These are phyloP conservation scores for Acromyrmex charruanus DNA, from an alignment of 1,140 invertebrate genomes.

Conservation along the genomic window DNA sequence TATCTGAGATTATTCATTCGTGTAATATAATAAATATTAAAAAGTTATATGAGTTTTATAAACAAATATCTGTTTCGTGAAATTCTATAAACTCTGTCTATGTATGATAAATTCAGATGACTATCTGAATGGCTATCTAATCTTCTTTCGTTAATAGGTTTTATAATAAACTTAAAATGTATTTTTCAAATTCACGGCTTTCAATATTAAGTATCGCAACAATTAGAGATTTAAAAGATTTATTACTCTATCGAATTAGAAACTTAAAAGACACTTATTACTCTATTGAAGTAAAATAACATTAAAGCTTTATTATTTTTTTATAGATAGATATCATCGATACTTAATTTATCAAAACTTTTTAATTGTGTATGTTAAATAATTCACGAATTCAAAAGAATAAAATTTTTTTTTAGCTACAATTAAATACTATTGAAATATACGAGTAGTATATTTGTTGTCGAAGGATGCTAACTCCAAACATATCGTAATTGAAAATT, in stretches of 20 bases:
- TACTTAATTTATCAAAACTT: background rate
- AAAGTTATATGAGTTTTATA: background rate
- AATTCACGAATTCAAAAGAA: background rate
- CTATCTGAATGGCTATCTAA: background rate
- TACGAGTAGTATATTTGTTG: too few species aligned
- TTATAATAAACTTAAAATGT: background rate
- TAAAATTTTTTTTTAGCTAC: background rate
- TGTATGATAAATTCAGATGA: background rate
- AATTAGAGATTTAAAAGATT: background rate
- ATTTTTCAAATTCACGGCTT: background rate
- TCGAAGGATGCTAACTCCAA: background rate
- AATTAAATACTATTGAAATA: too few species aligned
- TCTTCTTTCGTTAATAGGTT: background rate
- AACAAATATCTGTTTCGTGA: background rate
- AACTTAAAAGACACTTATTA: background rate
- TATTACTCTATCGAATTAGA: background rate
- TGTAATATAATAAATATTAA: conserved; percentile 8
- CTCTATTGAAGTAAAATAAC: too few species aligned
- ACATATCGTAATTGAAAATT: background rate
- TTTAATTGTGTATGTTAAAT: conserved; percentile 19
- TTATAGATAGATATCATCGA: background rate
- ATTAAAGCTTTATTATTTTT: background rate
- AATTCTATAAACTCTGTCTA: conserved; percentile 15
- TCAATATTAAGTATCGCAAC: background rate
- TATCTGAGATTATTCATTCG: conserved; percentile 9